A percentile compares a stretch with the other conserved stretches of the same genome.
Evolutionary conservation across 1,140 invertebrate genomes (phyloP).

Genomic region (Eueides isabella): DNA sequence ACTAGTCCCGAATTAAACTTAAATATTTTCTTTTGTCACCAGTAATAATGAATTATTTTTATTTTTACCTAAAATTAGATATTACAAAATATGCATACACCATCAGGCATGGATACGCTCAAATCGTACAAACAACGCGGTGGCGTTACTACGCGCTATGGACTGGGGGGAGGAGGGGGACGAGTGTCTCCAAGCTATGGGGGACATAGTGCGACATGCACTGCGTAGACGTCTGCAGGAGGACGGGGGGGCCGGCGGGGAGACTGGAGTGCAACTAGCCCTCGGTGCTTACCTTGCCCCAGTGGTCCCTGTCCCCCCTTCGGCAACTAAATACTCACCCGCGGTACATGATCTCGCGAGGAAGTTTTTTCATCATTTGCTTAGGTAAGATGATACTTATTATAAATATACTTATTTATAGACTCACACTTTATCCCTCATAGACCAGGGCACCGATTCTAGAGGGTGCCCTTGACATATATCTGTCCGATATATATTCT

Average conservation of each 20-base stretch:
- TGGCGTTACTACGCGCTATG: constrained; percentile 56
- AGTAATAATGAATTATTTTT: too few relatives aligned
- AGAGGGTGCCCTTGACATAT: too few relatives aligned
- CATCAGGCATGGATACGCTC: constrained; percentile 60
- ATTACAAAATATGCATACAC: too few relatives aligned
- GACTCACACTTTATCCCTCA: background rate
- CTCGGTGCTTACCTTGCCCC: constrained; percentile 71
- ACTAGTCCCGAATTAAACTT: too few relatives aligned
- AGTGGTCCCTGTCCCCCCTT: constrained; percentile 43
- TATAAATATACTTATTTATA: too few relatives aligned
- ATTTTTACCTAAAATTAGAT: too few relatives aligned
- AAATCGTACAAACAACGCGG: constrained; percentile 54
- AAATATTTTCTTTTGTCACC: too few relatives aligned
- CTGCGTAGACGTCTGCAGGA: constrained; percentile 27
- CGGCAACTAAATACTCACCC: constrained; percentile 53
- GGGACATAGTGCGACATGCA: constrained; percentile 37
- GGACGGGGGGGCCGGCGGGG: constrained; percentile 28
- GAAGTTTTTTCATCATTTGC: constrained; percentile 73
- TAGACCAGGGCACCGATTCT: too few relatives aligned
- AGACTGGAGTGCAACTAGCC: constrained; percentile 55
- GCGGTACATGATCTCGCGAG: constrained; percentile 70
- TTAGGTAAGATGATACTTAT: constrained; percentile 54
- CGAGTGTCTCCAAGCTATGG: constrained; percentile 56
- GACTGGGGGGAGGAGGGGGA: constrained; percentile 66
- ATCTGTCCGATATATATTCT: too few relatives aligned